Percentiles rank a stretch among this genome's conserved stretches.
These are phyloP conservation scores for Halictus ligatus DNA, from an alignment of 2,888 invertebrate genomes.

Conservation along the genomic window DNA sequence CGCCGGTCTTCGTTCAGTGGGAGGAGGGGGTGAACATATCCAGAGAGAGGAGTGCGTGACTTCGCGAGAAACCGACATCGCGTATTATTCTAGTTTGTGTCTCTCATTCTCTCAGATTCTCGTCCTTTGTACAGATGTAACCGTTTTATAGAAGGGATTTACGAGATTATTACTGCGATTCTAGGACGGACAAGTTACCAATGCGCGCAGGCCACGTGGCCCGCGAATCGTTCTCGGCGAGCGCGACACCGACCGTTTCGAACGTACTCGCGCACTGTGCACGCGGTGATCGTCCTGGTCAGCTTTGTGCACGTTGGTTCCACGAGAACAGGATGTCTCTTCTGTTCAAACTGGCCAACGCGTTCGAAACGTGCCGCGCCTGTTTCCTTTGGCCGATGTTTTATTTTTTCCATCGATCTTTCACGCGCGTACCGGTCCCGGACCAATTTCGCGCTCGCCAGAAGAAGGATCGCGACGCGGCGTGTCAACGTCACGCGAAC, in stretches of 20 bases:
- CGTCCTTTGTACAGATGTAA: slow-evolving; percentile 62
- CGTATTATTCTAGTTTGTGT: neutral
- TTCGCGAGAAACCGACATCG: slow-evolving; percentile 37
- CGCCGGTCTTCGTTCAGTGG: slow-evolving; percentile 23
- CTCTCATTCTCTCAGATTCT: slow-evolving; percentile 18
- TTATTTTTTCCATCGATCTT: neutral
- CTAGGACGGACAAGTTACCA: slow-evolving; percentile 62
- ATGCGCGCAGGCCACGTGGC: slow-evolving; percentile 24
- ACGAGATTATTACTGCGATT: slow-evolving; percentile 68
- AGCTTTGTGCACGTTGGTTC: neutral
- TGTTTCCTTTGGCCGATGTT: neutral
- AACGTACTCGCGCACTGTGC: neutral
- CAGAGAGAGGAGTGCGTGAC: slow-evolving; percentile 24
- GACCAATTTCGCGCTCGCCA: slow-evolving; percentile 34
- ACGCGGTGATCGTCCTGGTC: neutral
- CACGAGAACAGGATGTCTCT: slow-evolving; percentile 2
- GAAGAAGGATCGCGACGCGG: slow-evolving; percentile 43
- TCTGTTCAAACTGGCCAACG: neutral
- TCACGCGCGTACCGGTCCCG: neutral
- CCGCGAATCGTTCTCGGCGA: slow-evolving; percentile 49
- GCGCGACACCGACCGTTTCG: slow-evolving; percentile 21
- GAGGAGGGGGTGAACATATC: slow-evolving; percentile 53
- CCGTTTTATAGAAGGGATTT: slow-evolving; percentile 69
- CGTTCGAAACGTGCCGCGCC: neutral
- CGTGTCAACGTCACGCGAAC: slow-evolving; percentile 68